Base-by-base conservation (phyloP, 2,888 invertebrate genomes). In the Caenorhabditis sp. region DNA sequence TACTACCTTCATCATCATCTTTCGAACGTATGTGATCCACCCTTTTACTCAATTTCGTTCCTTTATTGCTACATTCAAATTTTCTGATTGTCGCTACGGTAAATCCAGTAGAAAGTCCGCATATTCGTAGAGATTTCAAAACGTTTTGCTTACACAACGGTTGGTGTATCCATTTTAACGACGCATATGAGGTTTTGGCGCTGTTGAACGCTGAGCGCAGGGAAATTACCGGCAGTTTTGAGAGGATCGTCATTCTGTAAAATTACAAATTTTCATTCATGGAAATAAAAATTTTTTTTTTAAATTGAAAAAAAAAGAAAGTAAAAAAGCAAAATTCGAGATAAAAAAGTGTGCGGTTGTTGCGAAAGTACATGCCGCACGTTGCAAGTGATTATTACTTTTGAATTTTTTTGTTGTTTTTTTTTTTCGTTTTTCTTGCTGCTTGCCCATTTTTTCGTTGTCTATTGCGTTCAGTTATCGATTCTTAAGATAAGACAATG, bases 31-130 rank as follows among this genome's bases (percentile, higher is more conserved):
- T 67, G 57, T 75, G 73, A 49, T 78, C 80, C 1, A 72, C 67
- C 59, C 80, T 25, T 70, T 70, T 75, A 49, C 69, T 75, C 49
- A 77, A 36, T 53, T 70, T 67, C 21, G 70, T 57, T 7, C 31
- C 10, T 31, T 31, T 31, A 10, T 31, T 31, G 27, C 63, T 61
- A 63, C 73, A 73, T 23, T 61, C 8, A 10, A 61, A 63, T 60
- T 54, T 65, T 56, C 73, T 21, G 27, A 73, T 52, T 4, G 69
- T 69, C 1, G 63, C 58, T 0, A 66, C 66, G 4, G 66, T 62
- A 5, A 73, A 21, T 31, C 69, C 69, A n/a, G 73, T 63, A 1
- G 63, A 66, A 21, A 73, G 66, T 14, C 73, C 69, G 43, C 63
- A 69, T 12, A 73, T 57, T 25, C 58, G 43, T 52, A 67, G 63